Evolutionary conservation across 2,888 invertebrate genomes (phyloP), one percentile per base, ranked within the genome.

Genomic region (Apomyelois bistriatella): DNA sequence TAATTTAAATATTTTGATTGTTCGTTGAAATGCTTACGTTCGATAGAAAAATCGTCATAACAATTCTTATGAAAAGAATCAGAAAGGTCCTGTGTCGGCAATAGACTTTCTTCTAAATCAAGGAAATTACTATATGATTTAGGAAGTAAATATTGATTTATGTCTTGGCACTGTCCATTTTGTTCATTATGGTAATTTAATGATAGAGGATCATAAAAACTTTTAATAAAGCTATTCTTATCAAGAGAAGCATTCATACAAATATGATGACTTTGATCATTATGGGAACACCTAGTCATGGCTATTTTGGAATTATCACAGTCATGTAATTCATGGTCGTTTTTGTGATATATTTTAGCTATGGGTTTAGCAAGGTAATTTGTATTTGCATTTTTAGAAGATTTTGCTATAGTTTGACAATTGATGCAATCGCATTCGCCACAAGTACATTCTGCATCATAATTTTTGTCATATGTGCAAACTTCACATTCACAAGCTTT

Each of bases 401-500:
- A 13, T 16, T 32, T 46, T 10, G 10, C 15, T 5, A 16, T 32
- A n/a, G 0, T 16, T 5, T 15, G 32, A 46, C 46, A 46, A 10
- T 15, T 32, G 1, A 46, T 48, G 17, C 48, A 48, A 13, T 48
- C 17, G 15, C 48, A 48, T 22, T 8, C 12, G 7, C n/a, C 13
- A 16, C 48, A 48, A n/a, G 8, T 10, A 17, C 48, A 48, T 46
- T 46, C 32, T 22, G 48, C 22, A 12, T 37, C 16, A 10, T 48
- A 9, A 37, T 48, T 48, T 30, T 9, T 32, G 6, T 9, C n/a
- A 37, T 2, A 15, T 12, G 36, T n/a, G n/a, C 22, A 48, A 36
- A 13, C 7, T 22, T 48, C 48, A 32, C 48, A 48, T 37, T 48
- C 22, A 12, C 48, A 48, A 7, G 48, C 7, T 48, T 48, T 17